Conservation (phyloP, 1,140 invertebrate genomes). For the Zaprionus tsacasi region DNA sequence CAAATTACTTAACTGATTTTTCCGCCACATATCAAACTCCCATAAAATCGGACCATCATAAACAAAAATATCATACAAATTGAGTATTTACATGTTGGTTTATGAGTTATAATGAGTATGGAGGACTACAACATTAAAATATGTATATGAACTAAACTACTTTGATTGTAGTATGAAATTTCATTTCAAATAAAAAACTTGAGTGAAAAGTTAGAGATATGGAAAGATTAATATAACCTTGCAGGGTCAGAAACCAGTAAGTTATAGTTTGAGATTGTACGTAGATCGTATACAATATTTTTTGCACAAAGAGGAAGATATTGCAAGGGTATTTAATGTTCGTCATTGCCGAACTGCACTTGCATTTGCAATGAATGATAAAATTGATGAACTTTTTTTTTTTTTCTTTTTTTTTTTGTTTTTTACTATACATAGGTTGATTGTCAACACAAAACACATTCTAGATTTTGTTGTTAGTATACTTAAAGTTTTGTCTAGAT, state of each 20-base stretch:
- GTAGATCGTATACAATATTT: neutral
- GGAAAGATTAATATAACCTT: slow-evolving; percentile 22
- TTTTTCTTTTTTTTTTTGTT: slow-evolving; percentile 44
- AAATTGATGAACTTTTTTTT: slow-evolving; percentile 35
- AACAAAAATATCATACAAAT: neutral
- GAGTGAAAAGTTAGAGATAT: neutral
- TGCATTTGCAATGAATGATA: slow-evolving; percentile 12
- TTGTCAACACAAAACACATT: slow-evolving; percentile 68
- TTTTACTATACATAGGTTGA: neutral
- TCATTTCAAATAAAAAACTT: neutral
- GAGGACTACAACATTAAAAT: neutral
- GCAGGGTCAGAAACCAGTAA: neutral
- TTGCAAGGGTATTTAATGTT: slow-evolving; percentile 29
- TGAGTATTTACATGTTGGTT: neutral
- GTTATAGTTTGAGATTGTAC: neutral
- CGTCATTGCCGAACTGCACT: slow-evolving; percentile 18
- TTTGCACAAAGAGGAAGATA: neutral
- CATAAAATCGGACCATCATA: neutral
- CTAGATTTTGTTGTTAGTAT: slow-evolving; percentile 74
- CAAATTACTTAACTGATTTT: neutral
- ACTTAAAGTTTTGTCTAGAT: slow-evolving; percentile 83
- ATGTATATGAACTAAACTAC: neutral
- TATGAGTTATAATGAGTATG: neutral
- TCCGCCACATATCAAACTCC: no score
- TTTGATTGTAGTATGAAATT: neutral